These are phyloP conservation scores for Propithecus coquereli DNA, from an alignment of 2,113 vertebrate species.

Conservation along the genomic window DNA sequence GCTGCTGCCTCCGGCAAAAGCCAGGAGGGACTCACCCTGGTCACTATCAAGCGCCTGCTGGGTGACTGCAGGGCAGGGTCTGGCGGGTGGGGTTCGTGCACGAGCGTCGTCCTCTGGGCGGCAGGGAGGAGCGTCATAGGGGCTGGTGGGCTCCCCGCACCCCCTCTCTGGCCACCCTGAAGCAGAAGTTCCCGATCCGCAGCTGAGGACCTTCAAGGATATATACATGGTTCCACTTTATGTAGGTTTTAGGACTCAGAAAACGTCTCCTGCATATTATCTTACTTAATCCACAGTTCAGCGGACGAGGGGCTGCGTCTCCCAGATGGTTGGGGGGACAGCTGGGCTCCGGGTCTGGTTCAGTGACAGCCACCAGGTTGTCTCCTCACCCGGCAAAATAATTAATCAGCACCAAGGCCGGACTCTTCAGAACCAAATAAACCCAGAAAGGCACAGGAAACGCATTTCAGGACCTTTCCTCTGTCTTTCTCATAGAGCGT, in stretches of 20 bases:
- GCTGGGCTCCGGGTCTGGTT: no score
- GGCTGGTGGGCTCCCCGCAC: background rate
- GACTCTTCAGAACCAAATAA: background rate
- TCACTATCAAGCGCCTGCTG: rapidly evolving
- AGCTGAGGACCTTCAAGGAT: rapidly evolving
- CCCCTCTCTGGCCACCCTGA: background rate
- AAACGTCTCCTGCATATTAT: background rate
- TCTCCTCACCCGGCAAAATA: background rate
- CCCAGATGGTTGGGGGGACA: rapidly evolving
- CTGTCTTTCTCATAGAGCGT: no score
- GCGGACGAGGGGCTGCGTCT: background rate
- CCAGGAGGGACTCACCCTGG: no score
- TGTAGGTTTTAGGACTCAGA: background rate
- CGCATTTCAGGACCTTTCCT: no score
- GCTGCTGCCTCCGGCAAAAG: background rate
- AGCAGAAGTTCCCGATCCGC: no score
- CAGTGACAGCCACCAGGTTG: rapidly evolving
- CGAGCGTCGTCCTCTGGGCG: no score
- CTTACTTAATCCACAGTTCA: background rate
- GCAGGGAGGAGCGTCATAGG: background rate
- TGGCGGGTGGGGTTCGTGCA: no score
- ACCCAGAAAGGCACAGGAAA: no score
- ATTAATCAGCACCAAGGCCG: background rate
- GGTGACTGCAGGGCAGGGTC: rapidly evolving
- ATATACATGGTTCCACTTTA: background rate